These are phyloP conservation scores for Pluvianellus socialis DNA, from an alignment of 2,113 vertebrate species.

Conservation along the genomic window DNA sequence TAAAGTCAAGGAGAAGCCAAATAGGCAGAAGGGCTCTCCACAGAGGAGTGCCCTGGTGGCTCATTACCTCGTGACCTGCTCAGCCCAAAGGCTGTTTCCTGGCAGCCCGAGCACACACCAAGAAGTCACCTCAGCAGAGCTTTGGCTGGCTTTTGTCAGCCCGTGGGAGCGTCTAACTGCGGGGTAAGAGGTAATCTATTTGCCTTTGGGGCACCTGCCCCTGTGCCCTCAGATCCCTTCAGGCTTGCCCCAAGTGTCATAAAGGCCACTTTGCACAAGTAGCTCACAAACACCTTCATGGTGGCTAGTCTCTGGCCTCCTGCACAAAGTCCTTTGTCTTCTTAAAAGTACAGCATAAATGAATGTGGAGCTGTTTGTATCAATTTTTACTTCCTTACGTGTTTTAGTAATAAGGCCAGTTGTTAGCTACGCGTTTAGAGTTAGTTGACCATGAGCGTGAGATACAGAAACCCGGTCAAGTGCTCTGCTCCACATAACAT, in stretches of 20 bases:
- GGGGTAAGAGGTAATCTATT: neutral
- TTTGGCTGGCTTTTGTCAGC: neutral
- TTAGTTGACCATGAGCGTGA: neutral
- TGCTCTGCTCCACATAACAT: neutral
- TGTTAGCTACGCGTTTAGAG: neutral
- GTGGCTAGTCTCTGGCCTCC: neutral
- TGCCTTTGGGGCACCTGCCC: neutral
- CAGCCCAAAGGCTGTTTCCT: neutral
- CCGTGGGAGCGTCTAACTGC: rapidly evolving
- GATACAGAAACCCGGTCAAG: neutral
- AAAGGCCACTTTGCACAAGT: neutral
- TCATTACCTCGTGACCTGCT: rapidly evolving
- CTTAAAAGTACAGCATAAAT: neutral
- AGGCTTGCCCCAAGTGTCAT: neutral
- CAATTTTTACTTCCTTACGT: neutral
- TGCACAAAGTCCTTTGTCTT: neutral
- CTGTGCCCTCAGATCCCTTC: neutral
- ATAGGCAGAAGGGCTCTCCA: neutral
- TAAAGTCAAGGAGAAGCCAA: neutral
- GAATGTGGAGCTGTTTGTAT: neutral
- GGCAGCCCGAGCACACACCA: no score
- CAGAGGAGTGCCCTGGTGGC: rapidly evolving
- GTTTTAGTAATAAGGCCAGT: neutral
- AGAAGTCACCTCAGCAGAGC: neutral
- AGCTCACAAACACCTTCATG: neutral